A percentile compares a stretch with the other conserved stretches of the same genome.
These are phyloP conservation scores for Tetramorium bicarinatum DNA, from an alignment of 2,888 invertebrate species.

Conservation along the genomic window DNA sequence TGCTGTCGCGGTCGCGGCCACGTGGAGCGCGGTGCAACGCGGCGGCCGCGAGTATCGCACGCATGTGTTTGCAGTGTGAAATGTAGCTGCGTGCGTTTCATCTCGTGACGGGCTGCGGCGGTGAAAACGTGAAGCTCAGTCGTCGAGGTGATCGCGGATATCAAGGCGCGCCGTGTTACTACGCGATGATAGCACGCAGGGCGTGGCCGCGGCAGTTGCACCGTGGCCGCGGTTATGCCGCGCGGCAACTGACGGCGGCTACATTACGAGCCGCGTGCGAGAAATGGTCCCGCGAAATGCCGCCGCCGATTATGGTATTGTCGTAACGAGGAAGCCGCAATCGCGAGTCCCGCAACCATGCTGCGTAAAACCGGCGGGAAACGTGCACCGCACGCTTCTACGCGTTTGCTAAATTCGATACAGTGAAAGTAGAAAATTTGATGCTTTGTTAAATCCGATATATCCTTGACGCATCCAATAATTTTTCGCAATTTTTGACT, in stretches of 20 bases:
- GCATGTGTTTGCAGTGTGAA: background rate
- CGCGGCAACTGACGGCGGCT: constrained; percentile 13
- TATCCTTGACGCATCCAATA: background rate
- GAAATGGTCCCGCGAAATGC: constrained; percentile 29
- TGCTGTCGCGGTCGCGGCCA: constrained; percentile 18
- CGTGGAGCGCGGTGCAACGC: constrained; percentile 28
- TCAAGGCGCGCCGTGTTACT: constrained; percentile 19
- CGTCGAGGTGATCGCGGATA: background rate
- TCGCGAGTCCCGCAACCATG: background rate
- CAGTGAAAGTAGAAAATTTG: background rate
- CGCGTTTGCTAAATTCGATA: background rate
- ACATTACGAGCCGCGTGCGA: constrained; percentile 7
- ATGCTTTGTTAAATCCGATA: background rate
- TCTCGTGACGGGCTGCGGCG: background rate
- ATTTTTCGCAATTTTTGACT: background rate
- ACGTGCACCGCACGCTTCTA: background rate
- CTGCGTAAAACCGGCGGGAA: background rate
- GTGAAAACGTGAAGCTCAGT: constrained; percentile 19
- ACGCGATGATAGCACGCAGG: constrained; percentile 54
- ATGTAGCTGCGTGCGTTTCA: background rate
- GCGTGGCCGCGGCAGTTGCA: constrained; percentile 61
- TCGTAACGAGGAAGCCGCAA: constrained; percentile 31
- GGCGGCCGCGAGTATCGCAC: background rate
- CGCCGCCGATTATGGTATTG: constrained; percentile 2
- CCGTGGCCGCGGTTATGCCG: constrained; percentile 17